These are phyloP conservation scores for Phylloscopus collybita DNA, from an alignment of 2,797 vertebrate genomes.

Conservation along the genomic window DNA sequence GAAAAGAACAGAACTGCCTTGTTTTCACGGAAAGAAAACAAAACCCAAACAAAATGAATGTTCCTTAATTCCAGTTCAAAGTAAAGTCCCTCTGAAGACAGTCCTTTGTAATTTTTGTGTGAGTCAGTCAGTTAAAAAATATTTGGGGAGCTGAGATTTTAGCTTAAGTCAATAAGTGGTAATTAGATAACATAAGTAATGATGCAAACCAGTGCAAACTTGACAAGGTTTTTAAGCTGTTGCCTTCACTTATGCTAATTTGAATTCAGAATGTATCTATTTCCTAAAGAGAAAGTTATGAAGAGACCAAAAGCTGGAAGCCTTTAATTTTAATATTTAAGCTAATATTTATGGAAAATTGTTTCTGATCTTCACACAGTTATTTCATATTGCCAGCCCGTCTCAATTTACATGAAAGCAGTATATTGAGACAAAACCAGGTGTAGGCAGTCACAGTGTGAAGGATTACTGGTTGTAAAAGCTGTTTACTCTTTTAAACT, in stretches of 20 bases:
- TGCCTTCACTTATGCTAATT: neutral
- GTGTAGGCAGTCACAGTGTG: neutral
- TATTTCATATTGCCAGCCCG: neutral
- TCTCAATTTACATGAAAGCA: neutral
- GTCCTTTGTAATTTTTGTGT: neutral
- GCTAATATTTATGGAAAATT: neutral
- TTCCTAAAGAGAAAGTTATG: neutral
- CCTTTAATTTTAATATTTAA: slow-evolving; percentile 9
- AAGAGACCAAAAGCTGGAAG: neutral
- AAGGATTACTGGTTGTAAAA: slow-evolving; percentile 15
- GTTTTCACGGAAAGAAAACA: neutral
- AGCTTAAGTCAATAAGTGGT: neutral
- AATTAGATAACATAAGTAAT: neutral
- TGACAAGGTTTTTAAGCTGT: neutral
- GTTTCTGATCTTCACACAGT: neutral
- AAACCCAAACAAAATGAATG: neutral
- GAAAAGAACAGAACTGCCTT: neutral
- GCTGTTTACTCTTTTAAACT: slow-evolving; percentile 27
- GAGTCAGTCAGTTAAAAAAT: neutral
- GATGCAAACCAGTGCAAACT: neutral
- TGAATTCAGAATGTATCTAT: neutral
- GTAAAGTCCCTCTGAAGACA: slow-evolving; percentile 12
- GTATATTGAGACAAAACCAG: neutral
- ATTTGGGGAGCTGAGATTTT: neutral
- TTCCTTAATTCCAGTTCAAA: neutral